These are phyloP conservation scores for Drosophila elegans DNA, from an alignment of 1,140 invertebrate genomes.

Conservation along the genomic window DNA sequence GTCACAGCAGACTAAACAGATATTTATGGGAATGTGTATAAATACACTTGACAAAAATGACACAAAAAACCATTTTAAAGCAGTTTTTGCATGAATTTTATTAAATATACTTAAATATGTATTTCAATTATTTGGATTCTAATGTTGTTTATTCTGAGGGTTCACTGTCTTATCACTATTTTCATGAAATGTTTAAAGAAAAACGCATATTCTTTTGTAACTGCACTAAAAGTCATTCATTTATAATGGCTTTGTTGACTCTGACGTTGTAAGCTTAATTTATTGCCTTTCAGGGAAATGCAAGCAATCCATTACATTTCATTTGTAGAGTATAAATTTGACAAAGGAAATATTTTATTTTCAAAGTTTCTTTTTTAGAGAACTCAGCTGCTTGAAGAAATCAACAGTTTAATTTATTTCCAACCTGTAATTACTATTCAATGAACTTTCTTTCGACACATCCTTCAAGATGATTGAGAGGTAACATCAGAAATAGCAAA, in stretches of 20 bases:
- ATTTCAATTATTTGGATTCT: too few relatives aligned
- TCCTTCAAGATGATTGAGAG: slow-evolving; percentile 20
- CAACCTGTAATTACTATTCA: not conserved
- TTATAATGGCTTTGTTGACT: slow-evolving; percentile 5
- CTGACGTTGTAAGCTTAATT: not conserved
- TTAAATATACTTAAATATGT: too few relatives aligned
- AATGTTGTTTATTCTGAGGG: too few relatives aligned
- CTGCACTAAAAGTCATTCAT: not conserved
- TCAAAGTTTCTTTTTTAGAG: not conserved
- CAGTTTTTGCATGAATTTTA: too few relatives aligned
- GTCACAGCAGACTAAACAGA: slow-evolving; percentile 15
- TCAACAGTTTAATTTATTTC: not conserved
- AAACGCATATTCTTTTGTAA: slow-evolving; percentile 1
- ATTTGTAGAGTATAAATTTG: not conserved
- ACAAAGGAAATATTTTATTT: too few relatives aligned
- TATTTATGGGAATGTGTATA: slow-evolving; percentile 12
- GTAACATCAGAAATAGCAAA: slow-evolving; percentile 12
- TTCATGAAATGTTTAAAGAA: not conserved
- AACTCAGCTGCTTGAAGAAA: not conserved
- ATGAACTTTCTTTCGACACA: slow-evolving; percentile 10
- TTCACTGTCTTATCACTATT: not conserved
- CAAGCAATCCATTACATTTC: not conserved
- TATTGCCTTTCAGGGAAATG: not conserved
- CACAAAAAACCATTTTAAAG: not conserved
- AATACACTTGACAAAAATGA: not conserved